These are phyloP conservation scores for Phyllostomus hastatus DNA, from an alignment of 2,113 vertebrate species.

Conservation along the genomic window DNA sequence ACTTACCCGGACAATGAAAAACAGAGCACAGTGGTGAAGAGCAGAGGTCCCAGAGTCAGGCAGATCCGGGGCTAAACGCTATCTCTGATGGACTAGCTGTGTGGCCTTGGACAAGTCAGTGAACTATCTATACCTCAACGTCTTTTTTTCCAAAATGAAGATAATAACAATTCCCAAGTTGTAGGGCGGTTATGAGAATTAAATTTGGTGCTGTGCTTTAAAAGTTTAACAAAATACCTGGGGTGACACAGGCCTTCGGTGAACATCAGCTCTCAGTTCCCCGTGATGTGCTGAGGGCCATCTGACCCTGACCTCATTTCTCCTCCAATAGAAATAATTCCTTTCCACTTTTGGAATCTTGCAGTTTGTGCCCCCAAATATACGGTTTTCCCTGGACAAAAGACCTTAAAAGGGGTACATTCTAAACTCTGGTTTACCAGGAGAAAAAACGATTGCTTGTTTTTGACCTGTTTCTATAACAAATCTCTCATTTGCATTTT, in stretches of 20 bases:
- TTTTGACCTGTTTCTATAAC: neutral
- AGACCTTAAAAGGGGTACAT: neutral
- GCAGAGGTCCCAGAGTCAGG: neutral
- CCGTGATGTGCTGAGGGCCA: neutral
- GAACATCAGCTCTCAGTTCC: neutral
- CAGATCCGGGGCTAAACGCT: neutral
- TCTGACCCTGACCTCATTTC: neutral
- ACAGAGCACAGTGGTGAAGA: neutral
- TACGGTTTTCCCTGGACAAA: neutral
- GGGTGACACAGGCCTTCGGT: neutral
- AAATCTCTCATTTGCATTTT: slow-evolving; percentile 7
- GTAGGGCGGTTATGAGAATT: neutral
- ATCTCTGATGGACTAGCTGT: neutral
- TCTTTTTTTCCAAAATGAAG: neutral
- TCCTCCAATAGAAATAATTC: neutral
- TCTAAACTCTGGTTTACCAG: neutral
- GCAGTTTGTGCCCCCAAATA: neutral
- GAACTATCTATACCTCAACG: neutral
- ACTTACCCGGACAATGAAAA: neutral
- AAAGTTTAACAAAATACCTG: neutral
- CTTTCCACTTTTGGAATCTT: neutral
- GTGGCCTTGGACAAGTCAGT: neutral
- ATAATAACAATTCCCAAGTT: neutral
- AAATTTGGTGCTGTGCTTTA: neutral
- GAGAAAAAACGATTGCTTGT: neutral